Percentiles rank a stretch among this genome's conserved stretches.
Evolutionary conservation across 2,888 invertebrate species (phyloP).

Genomic region (Celastrina argiolus): DNA sequence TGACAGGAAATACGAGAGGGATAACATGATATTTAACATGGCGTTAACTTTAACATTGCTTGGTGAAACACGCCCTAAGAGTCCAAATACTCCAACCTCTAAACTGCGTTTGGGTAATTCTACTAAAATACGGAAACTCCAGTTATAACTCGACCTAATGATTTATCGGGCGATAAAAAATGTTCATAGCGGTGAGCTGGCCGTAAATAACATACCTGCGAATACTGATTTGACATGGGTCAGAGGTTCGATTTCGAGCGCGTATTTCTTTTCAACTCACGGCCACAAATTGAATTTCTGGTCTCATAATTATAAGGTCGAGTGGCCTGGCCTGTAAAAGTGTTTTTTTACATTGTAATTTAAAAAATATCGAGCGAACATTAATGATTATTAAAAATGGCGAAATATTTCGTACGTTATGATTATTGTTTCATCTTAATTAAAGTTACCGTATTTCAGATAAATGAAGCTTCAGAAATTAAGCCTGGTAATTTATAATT

Average conservation of each 20-base stretch:
- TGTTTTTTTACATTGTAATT: slow-evolving; percentile 18
- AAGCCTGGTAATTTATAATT: too few species aligned
- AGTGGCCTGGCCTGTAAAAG: neutral
- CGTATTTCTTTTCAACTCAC: slow-evolving; percentile 67
- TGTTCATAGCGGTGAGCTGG: slow-evolving; percentile 64
- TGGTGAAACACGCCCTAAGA: too few species aligned
- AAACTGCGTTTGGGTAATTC: neutral
- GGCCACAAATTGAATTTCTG: slow-evolving; percentile 57
- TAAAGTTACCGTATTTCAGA: too few species aligned
- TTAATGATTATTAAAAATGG: neutral
- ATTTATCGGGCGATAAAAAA: slow-evolving; percentile 71
- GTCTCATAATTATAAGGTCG: slow-evolving; percentile 47
- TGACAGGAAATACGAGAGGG: too few species aligned
- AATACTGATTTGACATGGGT: slow-evolving; percentile 76
- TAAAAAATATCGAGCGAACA: neutral
- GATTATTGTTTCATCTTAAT: neutral
- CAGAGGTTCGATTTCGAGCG: slow-evolving; percentile 53
- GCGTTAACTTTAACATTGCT: too few species aligned
- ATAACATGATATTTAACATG: too few species aligned
- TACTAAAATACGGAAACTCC: slow-evolving; percentile 3
- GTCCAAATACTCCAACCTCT: neutral
- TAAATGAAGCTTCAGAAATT: too few species aligned
- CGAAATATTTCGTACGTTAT: too few species aligned
- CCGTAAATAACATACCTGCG: slow-evolving; percentile 73
- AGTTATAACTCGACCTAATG: slow-evolving; percentile 57